Evolutionary conservation across 2,888 invertebrate genomes (phyloP).

Genomic region (Diachrysia chrysitis): DNA sequence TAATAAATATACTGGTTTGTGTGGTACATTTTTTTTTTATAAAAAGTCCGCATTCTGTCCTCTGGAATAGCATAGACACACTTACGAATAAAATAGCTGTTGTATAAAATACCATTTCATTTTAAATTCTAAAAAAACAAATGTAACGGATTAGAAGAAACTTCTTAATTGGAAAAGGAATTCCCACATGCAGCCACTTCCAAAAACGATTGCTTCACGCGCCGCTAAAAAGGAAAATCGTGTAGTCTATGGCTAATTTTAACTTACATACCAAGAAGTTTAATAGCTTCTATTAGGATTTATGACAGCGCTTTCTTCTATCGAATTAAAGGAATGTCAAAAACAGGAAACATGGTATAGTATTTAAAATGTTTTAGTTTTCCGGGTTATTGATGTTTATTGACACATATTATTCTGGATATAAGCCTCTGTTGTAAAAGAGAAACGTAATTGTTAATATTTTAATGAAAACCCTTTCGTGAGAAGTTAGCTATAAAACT

Average conservation of each 20-base stretch:
- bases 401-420: conserved; percentile 16
- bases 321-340: conserved; percentile 45
- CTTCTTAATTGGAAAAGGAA: conserved; percentile 54
- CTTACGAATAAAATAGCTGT: too few species aligned
- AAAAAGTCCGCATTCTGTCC: too few species aligned
- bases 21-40: too few species aligned
- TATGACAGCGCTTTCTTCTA: conserved; percentile 52
- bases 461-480: not conserved
- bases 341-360: conserved; percentile 54
- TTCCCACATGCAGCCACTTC: conserved; percentile 32
- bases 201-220: conserved; percentile 51
- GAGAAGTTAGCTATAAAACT: not conserved
- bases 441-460: conserved; percentile 6
- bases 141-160: conserved; percentile 11
- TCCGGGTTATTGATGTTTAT: conserved; percentile 41
- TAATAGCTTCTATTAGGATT: conserved; percentile 61
- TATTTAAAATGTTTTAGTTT: conserved; percentile 32
- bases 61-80: too few species aligned
- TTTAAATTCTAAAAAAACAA: conserved; percentile 8
- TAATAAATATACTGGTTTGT: too few species aligned
- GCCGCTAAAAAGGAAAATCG: conserved; percentile 65
- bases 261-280: conserved; percentile 49
- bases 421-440: conserved; percentile 20
- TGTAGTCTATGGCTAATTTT: conserved; percentile 58
- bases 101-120: not conserved